phyloP scores from a whole-genome alignment of 2,888 invertebrate species.

The Philereme transversata region DNA sequence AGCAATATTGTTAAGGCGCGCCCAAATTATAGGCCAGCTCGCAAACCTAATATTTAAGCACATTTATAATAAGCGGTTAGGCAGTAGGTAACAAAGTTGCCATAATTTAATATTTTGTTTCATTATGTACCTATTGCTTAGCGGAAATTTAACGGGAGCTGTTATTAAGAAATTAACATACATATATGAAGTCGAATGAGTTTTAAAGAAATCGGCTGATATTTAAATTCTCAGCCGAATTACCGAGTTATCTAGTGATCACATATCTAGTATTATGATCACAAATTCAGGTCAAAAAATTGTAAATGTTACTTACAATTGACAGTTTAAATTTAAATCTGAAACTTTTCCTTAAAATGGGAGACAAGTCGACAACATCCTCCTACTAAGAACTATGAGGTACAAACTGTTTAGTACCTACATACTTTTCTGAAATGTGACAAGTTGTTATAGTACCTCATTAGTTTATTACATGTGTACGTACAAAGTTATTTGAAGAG shows the following conservation, averaged over 20 bases:
- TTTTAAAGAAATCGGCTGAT: neutral
- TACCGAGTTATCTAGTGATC: no score
- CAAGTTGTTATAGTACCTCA: constrained; percentile 17
- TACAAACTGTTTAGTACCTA: no score
- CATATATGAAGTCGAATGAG: constrained; percentile 1
- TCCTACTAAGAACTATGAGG: no score
- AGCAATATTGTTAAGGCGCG: constrained; percentile 57
- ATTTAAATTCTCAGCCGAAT: no score
- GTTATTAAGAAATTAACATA: constrained; percentile 26
- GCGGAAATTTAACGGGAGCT: constrained; percentile 59
- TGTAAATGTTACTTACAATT: no score
- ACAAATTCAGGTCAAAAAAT: no score
- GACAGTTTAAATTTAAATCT: no score
- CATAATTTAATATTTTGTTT: constrained; percentile 52
- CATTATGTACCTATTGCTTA: constrained; percentile 44
- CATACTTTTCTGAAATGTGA: neutral
- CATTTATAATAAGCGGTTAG: constrained; percentile 60
- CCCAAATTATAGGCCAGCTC: constrained; percentile 59
- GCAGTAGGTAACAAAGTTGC: constrained; percentile 57
- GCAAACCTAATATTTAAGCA: constrained; percentile 56
- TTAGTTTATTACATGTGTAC: constrained; percentile 14
- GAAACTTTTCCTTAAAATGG: no score
- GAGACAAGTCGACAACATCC: no score
- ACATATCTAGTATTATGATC: no score
- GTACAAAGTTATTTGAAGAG: constrained; percentile 8